Evolutionary conservation across 1,140 invertebrate genomes (phyloP), one percentile per base, ranked within the genome.

Genomic region (Stegodyphus mimosarum): DNA sequence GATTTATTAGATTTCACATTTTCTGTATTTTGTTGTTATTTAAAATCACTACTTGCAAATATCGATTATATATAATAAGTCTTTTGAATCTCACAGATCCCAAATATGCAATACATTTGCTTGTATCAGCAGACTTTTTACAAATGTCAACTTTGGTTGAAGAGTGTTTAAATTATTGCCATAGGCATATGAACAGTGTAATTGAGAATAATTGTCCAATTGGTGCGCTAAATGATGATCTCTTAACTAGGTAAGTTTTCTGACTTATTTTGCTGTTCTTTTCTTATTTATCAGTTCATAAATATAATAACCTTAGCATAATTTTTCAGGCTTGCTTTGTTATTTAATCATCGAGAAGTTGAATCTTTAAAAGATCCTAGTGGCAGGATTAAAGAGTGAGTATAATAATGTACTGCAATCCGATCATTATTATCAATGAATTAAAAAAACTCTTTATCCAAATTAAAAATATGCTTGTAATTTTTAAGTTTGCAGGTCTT

Each of bases 111-210:
- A 85, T 84, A 17, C 86, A 87, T 72, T 18, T 87, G 33, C 70
- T 87, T 13, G 86, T 87, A 6, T 87, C 86, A 17, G 86, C 81
- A 51, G 77, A 87, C 66, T 87, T 87, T 51, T 76, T 87, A 64
- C 86, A 87, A 72, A 87, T 87, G 86, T 76, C 79, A 48, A 6
- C 66, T 60, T 71, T 87, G 51, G 86, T 87, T 50, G 80, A 87
- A 53, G 71, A 84, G 17, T 87, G 86, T 51, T 64, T 87, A 50
- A 80, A 87, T 11, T 87, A 84, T 51, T 87, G 86, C 17, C 76
- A 87, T 66, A 18, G 73, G 13, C 74, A 87, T 53, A 87, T 87
- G 86, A 87, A 87, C 74, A 81, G 70, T 64, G 66, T 87, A 1
- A 83, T 87, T 60, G 86, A 79, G 17, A 87, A 80, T 64, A 78